These are phyloP conservation scores for Sceloporus tristichus DNA, from an alignment of 2,113 vertebrate genomes.

Conservation along the genomic window DNA sequence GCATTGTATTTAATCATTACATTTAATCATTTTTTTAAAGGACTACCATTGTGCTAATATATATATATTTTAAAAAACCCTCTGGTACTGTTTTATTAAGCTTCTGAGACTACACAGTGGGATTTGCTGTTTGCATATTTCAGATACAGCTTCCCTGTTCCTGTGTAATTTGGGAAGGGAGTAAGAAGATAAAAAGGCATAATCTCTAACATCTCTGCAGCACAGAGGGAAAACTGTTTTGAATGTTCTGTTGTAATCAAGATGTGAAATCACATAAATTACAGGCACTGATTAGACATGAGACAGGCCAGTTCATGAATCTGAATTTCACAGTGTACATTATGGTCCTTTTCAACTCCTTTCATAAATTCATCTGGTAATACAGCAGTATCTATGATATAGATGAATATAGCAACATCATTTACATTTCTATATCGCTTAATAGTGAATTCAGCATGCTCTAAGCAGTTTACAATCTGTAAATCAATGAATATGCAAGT, in stretches of 20 bases:
- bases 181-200: background rate
- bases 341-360: slow-evolving; percentile 10
- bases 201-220: background rate
- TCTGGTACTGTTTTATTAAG: slow-evolving; percentile 13
- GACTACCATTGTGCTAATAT: background rate
- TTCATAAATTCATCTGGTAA: background rate
- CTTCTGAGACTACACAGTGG: background rate
- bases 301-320: background rate
- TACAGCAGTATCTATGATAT: background rate
- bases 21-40: slow-evolving; percentile 2
- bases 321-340: background rate
- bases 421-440: too few relatives aligned
- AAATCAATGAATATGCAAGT: background rate
- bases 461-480: too few relatives aligned
- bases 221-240: background rate
- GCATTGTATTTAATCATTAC: background rate
- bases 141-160: slow-evolving; percentile 5
- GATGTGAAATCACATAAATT: slow-evolving; percentile 11
- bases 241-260: slow-evolving; percentile 1
- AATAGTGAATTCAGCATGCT: too few relatives aligned
- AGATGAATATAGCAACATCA: background rate
- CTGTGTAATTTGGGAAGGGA: background rate
- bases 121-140: background rate
- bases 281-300: background rate
- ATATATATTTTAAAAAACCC: background rate